Evolutionary conservation across 2,113 vertebrate genomes (phyloP).

Genomic region (Atherinomorus stipes): DNA sequence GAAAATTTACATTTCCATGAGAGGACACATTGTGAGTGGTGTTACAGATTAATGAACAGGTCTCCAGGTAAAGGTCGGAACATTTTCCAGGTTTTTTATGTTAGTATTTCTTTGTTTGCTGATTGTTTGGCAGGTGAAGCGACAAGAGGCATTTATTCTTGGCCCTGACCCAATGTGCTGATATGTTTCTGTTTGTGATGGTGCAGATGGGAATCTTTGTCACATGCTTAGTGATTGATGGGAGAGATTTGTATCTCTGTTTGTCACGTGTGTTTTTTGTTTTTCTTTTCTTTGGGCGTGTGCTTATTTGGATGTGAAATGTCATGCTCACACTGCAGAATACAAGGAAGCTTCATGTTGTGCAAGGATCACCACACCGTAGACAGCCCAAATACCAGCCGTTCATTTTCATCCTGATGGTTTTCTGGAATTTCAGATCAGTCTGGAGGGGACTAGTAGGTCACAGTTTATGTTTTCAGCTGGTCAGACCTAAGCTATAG

Average conservation of each 20-base stretch:
- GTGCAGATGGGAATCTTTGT: slow-evolving; percentile 15
- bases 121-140: neutral
- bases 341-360: slow-evolving; percentile 1
- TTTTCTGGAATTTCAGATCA: slow-evolving; percentile 4
- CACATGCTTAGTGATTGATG: neutral
- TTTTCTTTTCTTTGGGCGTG: slow-evolving; percentile 1
- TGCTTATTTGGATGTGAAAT: slow-evolving; percentile 14
- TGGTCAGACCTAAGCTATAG: neutral
- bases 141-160: neutral
- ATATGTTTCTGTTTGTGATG: slow-evolving; percentile 29
- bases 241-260: slow-evolving; percentile 18
- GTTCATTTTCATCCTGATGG: slow-evolving; percentile 2
- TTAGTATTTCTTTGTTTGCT: neutral
- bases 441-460: neutral
- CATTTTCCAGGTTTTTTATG: neutral
- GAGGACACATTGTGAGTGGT: neutral
- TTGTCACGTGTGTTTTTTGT: neutral
- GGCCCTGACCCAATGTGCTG: neutral
- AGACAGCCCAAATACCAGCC: slow-evolving; percentile 9
- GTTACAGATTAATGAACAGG: neutral
- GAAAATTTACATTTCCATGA: slow-evolving; percentile 4
- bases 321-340: neutral
- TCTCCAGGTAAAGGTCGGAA: too few species aligned
- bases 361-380: slow-evolving; percentile 5
- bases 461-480: neutral